Base-by-base conservation (phyloP, 2,888 invertebrate genomes). In the Chironomus riparius region DNA sequence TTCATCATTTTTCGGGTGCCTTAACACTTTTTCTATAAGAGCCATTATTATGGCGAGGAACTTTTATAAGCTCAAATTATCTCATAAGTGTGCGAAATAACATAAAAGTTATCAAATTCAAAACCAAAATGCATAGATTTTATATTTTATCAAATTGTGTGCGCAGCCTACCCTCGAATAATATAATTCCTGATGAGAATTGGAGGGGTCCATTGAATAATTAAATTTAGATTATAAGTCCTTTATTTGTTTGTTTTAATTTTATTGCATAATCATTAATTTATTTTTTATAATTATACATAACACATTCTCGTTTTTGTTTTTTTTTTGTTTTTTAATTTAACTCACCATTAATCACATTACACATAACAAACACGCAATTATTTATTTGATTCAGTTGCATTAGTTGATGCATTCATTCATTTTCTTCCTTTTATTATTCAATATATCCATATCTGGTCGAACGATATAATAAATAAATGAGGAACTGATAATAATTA, bases 371-470 rank as follows among this genome's bases (percentile, higher is more conserved):
- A 21, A 12, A 65, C 13, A 10, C 21, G 21, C 18, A 65, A 21
- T 65, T 65, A 65, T 65, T 65, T 65, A 65, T 65, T 56, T 65
- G 21, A 13, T 65, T 65, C 65, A 65, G 65, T 65, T 65, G 65
- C 65, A 65, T 65, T 65, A 13, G 18, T 24, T 65, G 13, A 65
- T 65, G 65, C 65, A 65, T 65, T 65, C 65, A 65, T 65, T 65
- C 21, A 65, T 65, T 65, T 65, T 21, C 24, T 65, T 65, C 65
- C 65, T 13, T 22, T 65, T 21, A 65, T 24, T 56, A 56, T 56
- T 38, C 38, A 38, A 38, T 38, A 38, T 38, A 38, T 38, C 38
- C 38, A 38, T 38, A 38, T 38, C 38, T 38, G 38, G 38, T 38
- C 38, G 38, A 38, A 38, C 38, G n/a, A n/a, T n/a, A 38, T 38